Percentiles rank a stretch among this genome's conserved stretches.
These are phyloP conservation scores for Cryptocheilus praepositus DNA, from an alignment of 2,888 invertebrate species.

Conservation along the genomic window DNA sequence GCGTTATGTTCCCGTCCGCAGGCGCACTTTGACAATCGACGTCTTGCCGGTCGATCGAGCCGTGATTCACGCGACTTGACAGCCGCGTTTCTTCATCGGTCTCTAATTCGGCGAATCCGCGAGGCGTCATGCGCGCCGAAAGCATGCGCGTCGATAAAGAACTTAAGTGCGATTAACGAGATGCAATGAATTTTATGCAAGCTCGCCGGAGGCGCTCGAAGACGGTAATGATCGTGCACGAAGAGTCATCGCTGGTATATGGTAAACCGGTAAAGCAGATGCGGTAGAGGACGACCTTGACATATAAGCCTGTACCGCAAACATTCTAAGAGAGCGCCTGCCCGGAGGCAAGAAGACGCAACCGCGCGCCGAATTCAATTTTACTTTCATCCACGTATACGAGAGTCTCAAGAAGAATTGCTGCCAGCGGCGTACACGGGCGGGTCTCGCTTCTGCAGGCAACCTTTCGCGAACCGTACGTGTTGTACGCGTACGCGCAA, in stretches of 20 bases:
- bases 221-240: slow-evolving; percentile 27
- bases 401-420: not conserved
- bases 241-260: slow-evolving; percentile 41
- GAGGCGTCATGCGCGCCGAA: too few relatives aligned
- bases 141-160: too few relatives aligned
- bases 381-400: slow-evolving; percentile 56
- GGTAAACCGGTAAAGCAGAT: slow-evolving; percentile 42
- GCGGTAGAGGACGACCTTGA: slow-evolving; percentile 63
- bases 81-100: not conserved
- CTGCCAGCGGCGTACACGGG: not conserved
- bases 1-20: not conserved
- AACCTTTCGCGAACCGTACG: not conserved
- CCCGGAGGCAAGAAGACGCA: slow-evolving; percentile 53
- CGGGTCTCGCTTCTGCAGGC: not conserved
- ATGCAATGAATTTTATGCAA: too few relatives aligned
- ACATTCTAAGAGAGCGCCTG: slow-evolving; percentile 54
- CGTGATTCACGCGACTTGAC: not conserved
- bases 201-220: slow-evolving; percentile 12
- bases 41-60: not conserved
- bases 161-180: not conserved
- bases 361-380: slow-evolving; percentile 59
- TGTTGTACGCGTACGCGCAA: too few relatives aligned
- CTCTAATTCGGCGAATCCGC: not conserved
- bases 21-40: not conserved
- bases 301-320: slow-evolving; percentile 55